Evolutionary conservation across 2,888 invertebrate species (phyloP).

Genomic region (Habroteleia sp.): DNA sequence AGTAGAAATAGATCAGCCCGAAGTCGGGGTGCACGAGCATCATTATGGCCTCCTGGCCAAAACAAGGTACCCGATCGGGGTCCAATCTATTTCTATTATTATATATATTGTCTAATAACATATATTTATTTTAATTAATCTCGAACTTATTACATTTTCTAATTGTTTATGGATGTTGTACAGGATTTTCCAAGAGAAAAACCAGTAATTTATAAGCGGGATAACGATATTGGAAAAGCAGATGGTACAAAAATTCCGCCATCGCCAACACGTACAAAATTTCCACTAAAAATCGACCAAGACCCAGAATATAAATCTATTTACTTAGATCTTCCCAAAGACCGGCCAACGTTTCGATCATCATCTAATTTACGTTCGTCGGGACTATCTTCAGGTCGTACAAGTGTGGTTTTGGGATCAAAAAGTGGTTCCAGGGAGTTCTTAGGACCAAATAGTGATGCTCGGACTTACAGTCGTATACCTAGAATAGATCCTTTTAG

Average conservation of each 20-base stretch:
- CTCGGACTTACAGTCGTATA: slow-evolving; percentile 72
- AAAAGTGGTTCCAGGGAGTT: slow-evolving; percentile 33
- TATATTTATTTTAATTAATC: not conserved
- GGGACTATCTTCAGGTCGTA: slow-evolving; percentile 61
- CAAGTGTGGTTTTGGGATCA: slow-evolving; percentile 48
- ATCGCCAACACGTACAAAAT: slow-evolving; percentile 67
- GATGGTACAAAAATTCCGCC: slow-evolving; percentile 75
- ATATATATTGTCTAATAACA: too few species aligned
- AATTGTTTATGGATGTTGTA: too few species aligned
- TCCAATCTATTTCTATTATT: too few species aligned
- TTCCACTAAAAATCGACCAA: slow-evolving; percentile 76
- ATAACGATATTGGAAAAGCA: slow-evolving; percentile 76
- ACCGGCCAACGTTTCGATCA: slow-evolving; percentile 72
- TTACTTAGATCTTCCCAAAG: slow-evolving; percentile 70
- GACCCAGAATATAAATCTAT: slow-evolving; percentile 81
- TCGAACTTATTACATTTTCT: not conserved
- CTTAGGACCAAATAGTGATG: slow-evolving; percentile 70
- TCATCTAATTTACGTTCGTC: slow-evolving; percentile 69
- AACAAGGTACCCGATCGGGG: too few species aligned
- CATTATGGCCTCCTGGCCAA: too few species aligned
- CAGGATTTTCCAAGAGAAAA: slow-evolving; percentile 82
- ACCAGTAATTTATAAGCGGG: slow-evolving; percentile 79
- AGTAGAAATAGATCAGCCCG: too few species aligned
- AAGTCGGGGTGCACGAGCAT: too few species aligned
- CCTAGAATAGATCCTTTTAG: slow-evolving; percentile 75